Conservation (phyloP, 2,113 vertebrate species). For the Zosterops lateralis region DNA sequence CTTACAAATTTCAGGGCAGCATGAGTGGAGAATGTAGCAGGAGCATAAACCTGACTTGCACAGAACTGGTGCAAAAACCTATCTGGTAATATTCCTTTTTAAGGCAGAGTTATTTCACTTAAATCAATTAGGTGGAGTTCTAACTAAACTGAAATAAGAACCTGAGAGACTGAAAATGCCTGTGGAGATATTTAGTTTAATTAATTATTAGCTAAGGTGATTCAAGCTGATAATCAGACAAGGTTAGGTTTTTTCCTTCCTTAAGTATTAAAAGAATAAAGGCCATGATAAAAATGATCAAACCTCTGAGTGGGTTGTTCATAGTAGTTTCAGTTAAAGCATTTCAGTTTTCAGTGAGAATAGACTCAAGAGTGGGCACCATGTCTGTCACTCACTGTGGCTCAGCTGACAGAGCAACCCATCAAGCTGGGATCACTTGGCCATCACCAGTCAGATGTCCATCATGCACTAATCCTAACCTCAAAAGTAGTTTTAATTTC, state of each 20-base stretch:
- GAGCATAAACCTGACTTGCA: background rate
- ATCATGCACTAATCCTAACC: background rate
- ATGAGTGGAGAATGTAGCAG: background rate
- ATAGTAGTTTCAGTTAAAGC: background rate
- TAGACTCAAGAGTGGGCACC: background rate
- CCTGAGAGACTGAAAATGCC: background rate
- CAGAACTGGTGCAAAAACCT: background rate
- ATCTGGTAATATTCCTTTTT: background rate
- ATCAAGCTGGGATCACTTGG: background rate
- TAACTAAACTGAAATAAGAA: conserved; percentile 27
- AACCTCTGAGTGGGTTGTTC: background rate
- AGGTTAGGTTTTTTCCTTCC: background rate
- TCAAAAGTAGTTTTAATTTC: background rate
- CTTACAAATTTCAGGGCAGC: background rate
- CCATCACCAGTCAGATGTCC: background rate
- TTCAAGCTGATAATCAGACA: background rate
- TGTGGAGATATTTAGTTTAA: background rate
- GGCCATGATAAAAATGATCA: background rate
- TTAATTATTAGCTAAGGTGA: conserved; percentile 6
- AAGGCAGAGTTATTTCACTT: background rate
- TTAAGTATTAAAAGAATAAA: background rate
- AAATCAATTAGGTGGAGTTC: background rate
- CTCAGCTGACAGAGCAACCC: background rate
- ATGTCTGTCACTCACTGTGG: background rate
- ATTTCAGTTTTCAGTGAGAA: background rate